phyloP scores from a whole-genome alignment of 2,888 invertebrate genomes.

The Luperina testacea region DNA sequence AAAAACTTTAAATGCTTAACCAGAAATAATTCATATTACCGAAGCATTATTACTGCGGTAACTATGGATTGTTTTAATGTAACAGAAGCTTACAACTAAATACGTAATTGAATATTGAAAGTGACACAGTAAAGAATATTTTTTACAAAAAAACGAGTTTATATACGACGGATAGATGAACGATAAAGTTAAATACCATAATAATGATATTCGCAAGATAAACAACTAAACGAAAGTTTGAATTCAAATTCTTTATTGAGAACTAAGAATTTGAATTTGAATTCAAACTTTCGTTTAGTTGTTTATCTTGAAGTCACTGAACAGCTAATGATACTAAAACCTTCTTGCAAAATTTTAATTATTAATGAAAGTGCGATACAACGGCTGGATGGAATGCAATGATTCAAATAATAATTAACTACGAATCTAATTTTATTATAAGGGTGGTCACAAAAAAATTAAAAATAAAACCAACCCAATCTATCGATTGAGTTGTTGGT shows the following conservation, averaged over 20 bases:
- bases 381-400: not conserved
- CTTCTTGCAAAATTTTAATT: not conserved
- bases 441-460: not conserved
- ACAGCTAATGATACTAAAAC: not conserved
- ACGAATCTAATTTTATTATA: not conserved
- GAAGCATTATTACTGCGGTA: not conserved
- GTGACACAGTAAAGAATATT: not conserved
- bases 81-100: not conserved
- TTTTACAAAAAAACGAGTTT: not conserved
- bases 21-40: not conserved
- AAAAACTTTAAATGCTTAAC: slow-evolving; percentile 20
- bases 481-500: not conserved
- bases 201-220: not conserved
- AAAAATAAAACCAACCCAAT: not conserved
- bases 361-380: not conserved
- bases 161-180: not conserved
- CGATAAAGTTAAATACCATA: not conserved
- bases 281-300: no score
- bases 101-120: not conserved
- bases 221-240: not conserved
- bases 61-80: not conserved
- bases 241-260: no score
- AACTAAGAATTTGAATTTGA: no score
- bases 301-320: not conserved
- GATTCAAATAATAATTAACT: not conserved